phyloP scores from a whole-genome alignment of 2,113 vertebrate genomes.

The Paramisgurnus dabryanus region DNA sequence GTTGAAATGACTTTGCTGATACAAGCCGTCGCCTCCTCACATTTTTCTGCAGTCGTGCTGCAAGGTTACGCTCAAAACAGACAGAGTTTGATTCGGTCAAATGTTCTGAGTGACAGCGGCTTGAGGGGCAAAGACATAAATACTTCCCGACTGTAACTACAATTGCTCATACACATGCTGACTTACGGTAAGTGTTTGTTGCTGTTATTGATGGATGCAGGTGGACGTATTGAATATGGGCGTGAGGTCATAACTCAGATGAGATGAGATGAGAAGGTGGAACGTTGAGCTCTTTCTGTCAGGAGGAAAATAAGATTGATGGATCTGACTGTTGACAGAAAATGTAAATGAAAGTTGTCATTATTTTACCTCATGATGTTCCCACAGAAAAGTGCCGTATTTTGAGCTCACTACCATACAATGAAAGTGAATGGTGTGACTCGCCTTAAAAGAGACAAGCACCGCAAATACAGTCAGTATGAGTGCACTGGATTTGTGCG shows the following conservation, averaged over 20 bases:
- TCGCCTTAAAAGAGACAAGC: no score
- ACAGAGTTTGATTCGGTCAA: background rate
- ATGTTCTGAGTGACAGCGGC: background rate
- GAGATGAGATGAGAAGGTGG: constrained; percentile 20
- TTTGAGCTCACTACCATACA: no score
- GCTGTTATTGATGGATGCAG: constrained; percentile 36
- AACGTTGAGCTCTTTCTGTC: constrained; percentile 9
- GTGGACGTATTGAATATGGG: constrained; percentile 30
- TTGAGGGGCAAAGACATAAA: background rate
- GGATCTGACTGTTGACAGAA: background rate
- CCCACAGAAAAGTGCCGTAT: no score
- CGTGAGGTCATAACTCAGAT: constrained; percentile 28
- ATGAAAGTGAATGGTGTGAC: no score
- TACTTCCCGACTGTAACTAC: background rate
- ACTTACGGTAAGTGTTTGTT: constrained; percentile 22
- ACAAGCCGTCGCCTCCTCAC: no score
- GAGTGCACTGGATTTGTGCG: no score
- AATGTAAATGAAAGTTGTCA: constrained; percentile 12
- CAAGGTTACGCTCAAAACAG: background rate
- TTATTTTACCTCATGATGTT: no score
- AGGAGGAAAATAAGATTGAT: background rate
- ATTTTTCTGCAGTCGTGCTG: background rate
- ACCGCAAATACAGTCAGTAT: no score
- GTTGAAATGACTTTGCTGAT: background rate
- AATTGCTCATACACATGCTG: constrained; percentile 9